phyloP scores from a whole-genome alignment of 64 coral and sea anemone species.

The Actinia tenebrosa region DNA sequence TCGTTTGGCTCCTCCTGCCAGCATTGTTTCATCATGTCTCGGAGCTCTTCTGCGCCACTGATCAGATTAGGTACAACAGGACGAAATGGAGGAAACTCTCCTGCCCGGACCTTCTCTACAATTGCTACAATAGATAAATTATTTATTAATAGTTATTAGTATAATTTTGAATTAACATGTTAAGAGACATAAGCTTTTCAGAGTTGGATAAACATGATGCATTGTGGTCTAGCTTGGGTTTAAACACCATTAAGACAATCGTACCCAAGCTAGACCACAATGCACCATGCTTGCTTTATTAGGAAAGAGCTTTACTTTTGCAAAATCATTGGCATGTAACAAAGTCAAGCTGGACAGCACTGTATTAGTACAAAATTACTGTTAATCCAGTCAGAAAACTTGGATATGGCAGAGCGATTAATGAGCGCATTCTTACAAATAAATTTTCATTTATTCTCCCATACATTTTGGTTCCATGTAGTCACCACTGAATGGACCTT shows the following conservation, averaged over 20 bases:
- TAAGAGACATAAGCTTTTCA: too few species aligned
- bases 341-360: too few species aligned
- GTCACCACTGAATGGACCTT: constrained; percentile 85
- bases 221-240: background rate
- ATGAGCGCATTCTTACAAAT: too few species aligned
- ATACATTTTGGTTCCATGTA: constrained; percentile 91
- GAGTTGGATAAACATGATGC: too few species aligned
- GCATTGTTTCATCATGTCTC: constrained; percentile 86
- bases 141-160: background rate
- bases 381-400: too few species aligned
- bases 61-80: constrained; percentile 66
- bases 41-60: constrained; percentile 51
- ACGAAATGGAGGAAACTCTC: constrained; percentile 75
- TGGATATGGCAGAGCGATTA: too few species aligned
- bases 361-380: too few species aligned
- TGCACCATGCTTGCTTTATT: too few species aligned
- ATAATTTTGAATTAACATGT: too few species aligned
- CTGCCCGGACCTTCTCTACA: constrained; percentile 49
- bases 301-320: too few species aligned
- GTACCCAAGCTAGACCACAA: too few species aligned
- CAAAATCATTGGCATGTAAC: too few species aligned
- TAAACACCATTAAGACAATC: background rate
- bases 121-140: constrained; percentile 59
- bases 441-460: background rate
- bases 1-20: constrained; percentile 73